These are phyloP conservation scores for Micromys minutus DNA, from an alignment of 2,113 vertebrate species.

Conservation along the genomic window DNA sequence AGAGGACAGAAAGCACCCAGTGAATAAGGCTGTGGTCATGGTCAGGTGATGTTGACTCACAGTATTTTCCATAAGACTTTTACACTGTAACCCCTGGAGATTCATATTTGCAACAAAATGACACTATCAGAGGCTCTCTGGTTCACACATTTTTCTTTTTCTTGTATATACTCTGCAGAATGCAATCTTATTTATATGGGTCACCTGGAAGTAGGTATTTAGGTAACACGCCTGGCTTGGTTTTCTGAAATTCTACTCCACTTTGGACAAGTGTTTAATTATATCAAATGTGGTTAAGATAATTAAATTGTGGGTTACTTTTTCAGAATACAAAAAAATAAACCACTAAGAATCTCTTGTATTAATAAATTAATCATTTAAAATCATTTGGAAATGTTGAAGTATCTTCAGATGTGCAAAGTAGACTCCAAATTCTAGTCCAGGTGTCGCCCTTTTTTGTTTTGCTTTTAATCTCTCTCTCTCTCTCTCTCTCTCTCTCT, in stretches of 20 bases:
- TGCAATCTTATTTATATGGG: not conserved
- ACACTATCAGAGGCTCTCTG: not conserved
- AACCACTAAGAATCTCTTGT: not conserved
- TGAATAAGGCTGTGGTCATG: not conserved
- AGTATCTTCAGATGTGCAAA: slow-evolving; percentile 13
- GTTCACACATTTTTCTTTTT: not conserved
- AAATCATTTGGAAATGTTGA: slow-evolving; percentile 15
- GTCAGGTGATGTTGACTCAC: not conserved
- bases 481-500: not conserved
- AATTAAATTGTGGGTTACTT: slow-evolving; percentile 22
- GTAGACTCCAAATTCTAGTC: not conserved
- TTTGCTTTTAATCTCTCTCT: not conserved
- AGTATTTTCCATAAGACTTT: not conserved
- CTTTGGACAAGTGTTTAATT: slow-evolving; percentile 18
- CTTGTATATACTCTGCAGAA: not conserved
- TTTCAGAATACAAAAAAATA: not conserved
- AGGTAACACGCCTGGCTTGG: not conserved
- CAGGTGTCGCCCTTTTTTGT: not conserved
- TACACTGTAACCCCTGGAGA: not conserved
- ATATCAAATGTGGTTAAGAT: not conserved
- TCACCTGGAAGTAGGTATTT: not conserved
- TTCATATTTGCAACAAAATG: not conserved
- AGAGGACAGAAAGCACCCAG: not conserved
- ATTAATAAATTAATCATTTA: not conserved
- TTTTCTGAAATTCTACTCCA: not conserved